These are phyloP conservation scores for Neuroscelio doddi DNA, from an alignment of 2,888 invertebrate genomes.

Conservation along the genomic window DNA sequence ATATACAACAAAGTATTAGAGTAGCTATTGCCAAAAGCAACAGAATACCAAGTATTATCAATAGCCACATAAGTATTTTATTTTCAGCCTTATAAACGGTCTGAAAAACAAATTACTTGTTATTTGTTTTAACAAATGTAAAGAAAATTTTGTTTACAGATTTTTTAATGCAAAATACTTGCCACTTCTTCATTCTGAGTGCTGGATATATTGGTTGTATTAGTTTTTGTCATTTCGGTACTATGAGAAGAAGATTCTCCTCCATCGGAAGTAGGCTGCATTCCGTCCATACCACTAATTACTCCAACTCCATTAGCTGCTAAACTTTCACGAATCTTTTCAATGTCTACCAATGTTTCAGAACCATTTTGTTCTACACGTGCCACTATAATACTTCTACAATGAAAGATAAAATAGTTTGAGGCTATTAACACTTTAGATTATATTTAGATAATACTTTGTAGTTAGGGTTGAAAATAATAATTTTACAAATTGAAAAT, in stretches of 20 bases:
- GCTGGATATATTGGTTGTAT: slow-evolving; percentile 29
- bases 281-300: slow-evolving; percentile 57
- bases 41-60: slow-evolving; percentile 83
- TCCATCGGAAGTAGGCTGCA: slow-evolving; percentile 2
- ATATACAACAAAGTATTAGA: slow-evolving; percentile 87
- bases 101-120: slow-evolving; percentile 74
- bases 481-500: too few relatives aligned
- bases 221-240: slow-evolving; percentile 21
- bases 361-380: slow-evolving; percentile 64
- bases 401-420: slow-evolving; percentile 20
- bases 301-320: slow-evolving; percentile 68
- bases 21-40: slow-evolving; percentile 81
- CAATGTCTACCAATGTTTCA: slow-evolving; percentile 66
- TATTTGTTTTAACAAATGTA: neutral
- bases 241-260: slow-evolving; percentile 5
- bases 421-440: too few relatives aligned
- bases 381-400: slow-evolving; percentile 67
- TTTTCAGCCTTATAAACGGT: slow-evolving; percentile 83
- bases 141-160: too few relatives aligned
- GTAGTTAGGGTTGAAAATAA: too few relatives aligned
- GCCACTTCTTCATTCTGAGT: slow-evolving; percentile 62
- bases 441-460: too few relatives aligned
- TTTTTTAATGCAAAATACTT: slow-evolving; percentile 40
- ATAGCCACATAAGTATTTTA: slow-evolving; percentile 82
- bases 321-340: slow-evolving; percentile 64